A percentile compares a stretch with the other conserved stretches of the same genome.
phyloP scores from a whole-genome alignment of 1,140 invertebrate species.

The Dermatophagoides farinae region DNA sequence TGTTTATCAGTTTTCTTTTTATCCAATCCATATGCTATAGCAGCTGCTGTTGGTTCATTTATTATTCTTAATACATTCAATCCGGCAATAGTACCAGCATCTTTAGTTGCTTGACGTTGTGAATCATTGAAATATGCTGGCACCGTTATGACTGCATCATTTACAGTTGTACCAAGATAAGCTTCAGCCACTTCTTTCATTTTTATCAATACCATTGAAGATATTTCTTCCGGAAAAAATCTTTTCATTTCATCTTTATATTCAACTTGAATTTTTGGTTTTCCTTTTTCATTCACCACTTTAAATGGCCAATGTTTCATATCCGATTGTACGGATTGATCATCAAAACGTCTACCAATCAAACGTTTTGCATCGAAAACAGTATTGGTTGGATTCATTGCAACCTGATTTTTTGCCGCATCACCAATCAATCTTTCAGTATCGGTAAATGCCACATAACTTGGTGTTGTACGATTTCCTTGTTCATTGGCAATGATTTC shows the following conservation, averaged over 20 bases:
- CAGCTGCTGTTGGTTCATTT: conserved; percentile 54
- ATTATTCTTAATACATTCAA: conserved; percentile 46
- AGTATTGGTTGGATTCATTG: conserved; percentile 33
- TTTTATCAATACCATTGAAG: conserved; percentile 43
- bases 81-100: conserved; percentile 44
- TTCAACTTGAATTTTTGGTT: conserved; percentile 50
- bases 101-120: conserved; percentile 49
- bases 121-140: conserved; percentile 55
- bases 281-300: conserved; percentile 59
- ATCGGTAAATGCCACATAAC: conserved; percentile 91
- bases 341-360: conserved; percentile 80
- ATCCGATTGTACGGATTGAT: conserved; percentile 64
- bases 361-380: conserved; percentile 41
- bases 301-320: conserved; percentile 95
- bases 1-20: conserved; percentile 33
- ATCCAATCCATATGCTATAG: conserved; percentile 59
- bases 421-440: conserved; percentile 89
- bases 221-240: conserved; percentile 37
- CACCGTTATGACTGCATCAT: conserved; percentile 73
- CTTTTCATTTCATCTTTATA: conserved; percentile 34
- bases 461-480: conserved; percentile 88
- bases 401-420: conserved; percentile 70
- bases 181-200: conserved; percentile 86
- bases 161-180: conserved; percentile 66
- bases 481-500: conserved; percentile 98